Evolutionary conservation across 2,888 invertebrate species (phyloP).

Genomic region (Torymus aiolomorphi): DNA sequence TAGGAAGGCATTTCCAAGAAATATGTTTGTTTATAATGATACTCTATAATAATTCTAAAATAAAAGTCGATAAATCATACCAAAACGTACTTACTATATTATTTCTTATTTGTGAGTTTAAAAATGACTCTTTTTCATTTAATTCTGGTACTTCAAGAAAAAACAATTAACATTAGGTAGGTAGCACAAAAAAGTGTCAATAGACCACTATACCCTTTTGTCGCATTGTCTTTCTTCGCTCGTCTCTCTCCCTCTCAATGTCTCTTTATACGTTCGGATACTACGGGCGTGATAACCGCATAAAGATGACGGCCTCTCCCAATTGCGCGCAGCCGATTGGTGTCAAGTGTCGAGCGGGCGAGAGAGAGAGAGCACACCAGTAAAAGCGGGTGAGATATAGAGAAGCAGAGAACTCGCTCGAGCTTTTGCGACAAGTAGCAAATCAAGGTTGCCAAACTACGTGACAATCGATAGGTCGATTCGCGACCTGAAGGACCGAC

Average conservation of each 20-base stretch:
- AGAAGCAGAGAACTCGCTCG: not conserved
- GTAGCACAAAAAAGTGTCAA: too few species aligned
- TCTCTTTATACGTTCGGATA: slow-evolving; percentile 11
- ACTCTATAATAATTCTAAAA: too few species aligned
- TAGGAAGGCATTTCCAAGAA: too few species aligned
- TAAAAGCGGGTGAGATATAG: not conserved
- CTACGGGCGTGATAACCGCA: slow-evolving; percentile 55
- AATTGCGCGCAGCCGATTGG: slow-evolving; percentile 30
- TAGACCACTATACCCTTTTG: too few species aligned
- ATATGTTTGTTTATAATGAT: too few species aligned
- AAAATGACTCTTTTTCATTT: not conserved
- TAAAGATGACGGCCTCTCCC: slow-evolving; percentile 41
- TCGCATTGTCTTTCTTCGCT: not conserved
- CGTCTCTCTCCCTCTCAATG: not conserved
- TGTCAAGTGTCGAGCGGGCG: slow-evolving; percentile 40
- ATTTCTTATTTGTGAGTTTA: not conserved
- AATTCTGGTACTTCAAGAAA: too few species aligned
- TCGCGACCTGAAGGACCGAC: slow-evolving; percentile 8
- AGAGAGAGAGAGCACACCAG: slow-evolving; percentile 3
- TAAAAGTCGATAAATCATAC: too few species aligned
- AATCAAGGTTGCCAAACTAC: slow-evolving; percentile 44
- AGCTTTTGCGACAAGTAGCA: slow-evolving; percentile 52
- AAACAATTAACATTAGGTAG: too few species aligned
- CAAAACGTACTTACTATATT: too few species aligned
- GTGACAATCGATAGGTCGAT: slow-evolving; percentile 45